Conservation (phyloP, 2,113 vertebrate species). For the Perccottus glenii region DNA sequence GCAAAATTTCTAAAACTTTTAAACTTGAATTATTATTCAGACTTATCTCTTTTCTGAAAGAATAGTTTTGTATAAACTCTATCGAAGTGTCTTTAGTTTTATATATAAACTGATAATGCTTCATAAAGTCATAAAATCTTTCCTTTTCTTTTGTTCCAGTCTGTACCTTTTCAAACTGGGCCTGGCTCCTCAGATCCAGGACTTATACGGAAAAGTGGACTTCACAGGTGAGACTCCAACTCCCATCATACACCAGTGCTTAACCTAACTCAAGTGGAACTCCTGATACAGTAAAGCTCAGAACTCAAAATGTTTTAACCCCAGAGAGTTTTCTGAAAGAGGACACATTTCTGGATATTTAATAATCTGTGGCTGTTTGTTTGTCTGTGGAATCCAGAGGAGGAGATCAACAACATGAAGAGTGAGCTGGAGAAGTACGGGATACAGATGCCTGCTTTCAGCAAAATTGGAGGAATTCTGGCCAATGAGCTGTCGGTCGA, state of each 20-base stretch:
- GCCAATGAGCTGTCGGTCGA: slow-evolving; percentile 97
- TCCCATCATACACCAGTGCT: not conserved
- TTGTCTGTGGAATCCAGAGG: slow-evolving; percentile 78
- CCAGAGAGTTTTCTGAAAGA: no score
- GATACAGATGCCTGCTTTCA: slow-evolving; percentile 99
- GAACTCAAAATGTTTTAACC: no score
- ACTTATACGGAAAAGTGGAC: slow-evolving; percentile 97
- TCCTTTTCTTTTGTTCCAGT: slow-evolving; percentile 71
- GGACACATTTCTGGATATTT: no score
- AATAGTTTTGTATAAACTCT: no score
- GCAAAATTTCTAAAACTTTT: no score
- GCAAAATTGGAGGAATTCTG: slow-evolving; percentile 98
- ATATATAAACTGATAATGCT: no score
- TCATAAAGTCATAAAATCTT: no score
- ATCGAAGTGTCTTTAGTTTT: no score
- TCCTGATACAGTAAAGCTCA: no score
- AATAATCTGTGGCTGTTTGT: not conserved
- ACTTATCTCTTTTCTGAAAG: no score
- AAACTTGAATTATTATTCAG: no score
- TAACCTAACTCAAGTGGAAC: slow-evolving; percentile 16
- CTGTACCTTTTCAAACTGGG: slow-evolving; percentile 98
- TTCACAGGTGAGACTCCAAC: slow-evolving; percentile 88
- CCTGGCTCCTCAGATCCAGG: slow-evolving; percentile 96
- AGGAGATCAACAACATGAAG: slow-evolving; percentile 99
- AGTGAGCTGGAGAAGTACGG: slow-evolving; percentile 96